Evolutionary conservation across 2,113 vertebrate species (phyloP).

Genomic region (Acanthochromis polyacanthus): DNA sequence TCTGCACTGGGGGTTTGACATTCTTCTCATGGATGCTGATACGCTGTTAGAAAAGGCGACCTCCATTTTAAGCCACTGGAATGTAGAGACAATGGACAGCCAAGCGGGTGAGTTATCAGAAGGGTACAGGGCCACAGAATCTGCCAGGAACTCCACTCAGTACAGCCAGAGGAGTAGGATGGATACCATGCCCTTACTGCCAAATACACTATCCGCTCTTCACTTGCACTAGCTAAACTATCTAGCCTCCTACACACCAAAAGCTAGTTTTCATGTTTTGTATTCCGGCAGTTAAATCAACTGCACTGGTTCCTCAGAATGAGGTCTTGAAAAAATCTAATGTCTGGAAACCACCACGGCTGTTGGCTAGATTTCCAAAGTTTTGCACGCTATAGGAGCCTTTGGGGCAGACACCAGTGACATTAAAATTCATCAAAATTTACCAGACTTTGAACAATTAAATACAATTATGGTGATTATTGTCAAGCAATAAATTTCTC

Average conservation of each 20-base stretch:
- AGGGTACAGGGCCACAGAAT: conserved; percentile 43
- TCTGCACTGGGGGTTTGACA: conserved; percentile 24
- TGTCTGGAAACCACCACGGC: conserved; percentile 8
- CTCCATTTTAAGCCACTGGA: conserved; percentile 64
- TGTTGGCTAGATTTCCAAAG: conserved; percentile 10
- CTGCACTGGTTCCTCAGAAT: conserved; percentile 10
- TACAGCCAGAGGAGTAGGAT: conserved; percentile 46
- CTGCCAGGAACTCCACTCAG: conserved; percentile 57
- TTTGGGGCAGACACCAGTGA: background rate
- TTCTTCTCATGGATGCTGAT: conserved; percentile 40
- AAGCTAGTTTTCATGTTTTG: conserved; percentile 17
- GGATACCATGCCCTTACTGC: conserved; percentile 32
- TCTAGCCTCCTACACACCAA: conserved; percentile 28
- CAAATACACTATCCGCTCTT: conserved; percentile 35
- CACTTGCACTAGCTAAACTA: conserved; percentile 39
- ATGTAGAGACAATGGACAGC: conserved; percentile 67
- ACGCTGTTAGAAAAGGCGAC: conserved; percentile 33
- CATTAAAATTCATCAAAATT: background rate
- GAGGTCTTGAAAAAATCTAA: conserved; percentile 10
- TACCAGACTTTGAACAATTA: background rate
- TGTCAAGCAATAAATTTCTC: background rate
- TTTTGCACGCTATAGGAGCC: background rate
- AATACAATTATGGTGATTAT: background rate
- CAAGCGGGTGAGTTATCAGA: conserved; percentile 67
- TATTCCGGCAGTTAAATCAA: conserved; percentile 23